phyloP scores from a whole-genome alignment of 2,797 vertebrate species.

The Megaceryle alcyon region DNA sequence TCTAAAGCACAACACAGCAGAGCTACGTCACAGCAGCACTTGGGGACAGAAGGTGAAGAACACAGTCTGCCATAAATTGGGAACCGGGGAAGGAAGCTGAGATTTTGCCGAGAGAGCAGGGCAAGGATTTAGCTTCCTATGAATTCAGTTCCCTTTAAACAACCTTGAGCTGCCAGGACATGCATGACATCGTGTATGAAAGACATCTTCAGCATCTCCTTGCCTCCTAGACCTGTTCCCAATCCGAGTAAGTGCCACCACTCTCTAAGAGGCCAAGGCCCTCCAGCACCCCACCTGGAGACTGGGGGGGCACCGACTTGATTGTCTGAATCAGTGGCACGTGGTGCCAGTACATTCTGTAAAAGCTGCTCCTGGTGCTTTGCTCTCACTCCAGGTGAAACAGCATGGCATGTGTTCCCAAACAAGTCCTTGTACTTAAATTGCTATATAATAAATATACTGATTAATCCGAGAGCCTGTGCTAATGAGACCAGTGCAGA shows the following conservation, averaged over 20 bases:
- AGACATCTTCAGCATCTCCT: not conserved
- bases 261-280: not conserved
- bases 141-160: not conserved
- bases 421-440: not conserved
- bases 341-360: not conserved
- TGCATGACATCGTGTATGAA: not conserved
- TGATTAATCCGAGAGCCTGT: not conserved
- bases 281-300: not conserved
- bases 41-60: not conserved
- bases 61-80: not conserved
- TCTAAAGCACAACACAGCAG: not conserved
- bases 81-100: not conserved
- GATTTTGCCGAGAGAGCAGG: not conserved
- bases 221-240: not conserved
- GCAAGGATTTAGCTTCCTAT: not conserved
- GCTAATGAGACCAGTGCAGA: slow-evolving; percentile 15
- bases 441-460: not conserved
- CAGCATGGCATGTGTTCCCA: not conserved
- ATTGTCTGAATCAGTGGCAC: fast-evolving
- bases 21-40: not conserved
- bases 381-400: not conserved
- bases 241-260: not conserved
- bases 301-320: no score
- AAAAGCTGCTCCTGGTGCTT: not conserved
- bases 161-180: not conserved